phyloP scores from a whole-genome alignment of 2,888 invertebrate genomes.

The Catocala fraxini region DNA sequence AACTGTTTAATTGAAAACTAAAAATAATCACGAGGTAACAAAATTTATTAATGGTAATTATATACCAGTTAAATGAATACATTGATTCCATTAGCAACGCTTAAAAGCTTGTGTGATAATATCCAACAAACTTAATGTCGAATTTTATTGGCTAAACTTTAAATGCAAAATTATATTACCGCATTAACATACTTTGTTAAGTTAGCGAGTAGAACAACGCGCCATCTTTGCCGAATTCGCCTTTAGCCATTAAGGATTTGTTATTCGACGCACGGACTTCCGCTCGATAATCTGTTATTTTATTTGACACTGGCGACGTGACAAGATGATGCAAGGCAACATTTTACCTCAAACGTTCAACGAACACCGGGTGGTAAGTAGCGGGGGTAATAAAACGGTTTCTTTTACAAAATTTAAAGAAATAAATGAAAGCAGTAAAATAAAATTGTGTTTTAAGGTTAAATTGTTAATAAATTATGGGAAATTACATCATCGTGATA shows the following conservation, averaged over 20 bases:
- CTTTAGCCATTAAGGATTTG: constrained; percentile 61
- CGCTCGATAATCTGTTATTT: constrained; percentile 75
- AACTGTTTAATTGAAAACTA: too few relatives aligned
- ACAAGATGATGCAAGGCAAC: constrained; percentile 51
- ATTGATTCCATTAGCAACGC: too few relatives aligned
- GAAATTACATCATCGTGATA: too few relatives aligned
- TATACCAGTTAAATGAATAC: too few relatives aligned
- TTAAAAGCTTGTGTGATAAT: too few relatives aligned
- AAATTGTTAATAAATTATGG: too few relatives aligned
- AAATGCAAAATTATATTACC: constrained; percentile 53
- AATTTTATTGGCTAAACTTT: constrained; percentile 32
- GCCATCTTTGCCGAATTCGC: constrained; percentile 58
- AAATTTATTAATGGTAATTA: too few relatives aligned
- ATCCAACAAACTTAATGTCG: not conserved
- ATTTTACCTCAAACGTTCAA: constrained; percentile 55
- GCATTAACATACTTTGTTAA: constrained; percentile 62
- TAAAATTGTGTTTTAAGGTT: constrained; percentile 9
- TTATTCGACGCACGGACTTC: constrained; percentile 64
- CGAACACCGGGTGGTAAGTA: constrained; percentile 8
- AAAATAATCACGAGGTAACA: too few relatives aligned
- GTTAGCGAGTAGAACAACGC: constrained; percentile 59
- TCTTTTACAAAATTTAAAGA: constrained; percentile 23
- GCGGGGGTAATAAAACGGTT: constrained; percentile 16
- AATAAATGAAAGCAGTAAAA: constrained; percentile 21
- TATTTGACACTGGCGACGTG: constrained; percentile 52